Conservation (phyloP, 2,888 invertebrate genomes). For the Rhogogaster chlorosoma region DNA sequence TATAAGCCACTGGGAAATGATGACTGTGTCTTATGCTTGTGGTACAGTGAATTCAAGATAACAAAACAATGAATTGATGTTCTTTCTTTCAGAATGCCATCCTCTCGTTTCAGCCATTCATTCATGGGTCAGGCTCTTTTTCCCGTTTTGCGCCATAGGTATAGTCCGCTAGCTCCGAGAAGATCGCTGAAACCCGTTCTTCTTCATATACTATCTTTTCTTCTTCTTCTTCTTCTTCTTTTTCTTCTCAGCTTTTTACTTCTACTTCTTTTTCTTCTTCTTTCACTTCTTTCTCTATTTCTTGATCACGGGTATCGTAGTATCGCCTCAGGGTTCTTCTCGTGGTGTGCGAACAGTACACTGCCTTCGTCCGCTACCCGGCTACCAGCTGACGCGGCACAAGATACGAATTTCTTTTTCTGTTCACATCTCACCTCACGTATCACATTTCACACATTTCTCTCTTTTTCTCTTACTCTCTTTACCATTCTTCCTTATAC, state of each 20-base stretch:
- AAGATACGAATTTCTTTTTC: conserved; percentile 25
- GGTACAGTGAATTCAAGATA: conserved; percentile 14
- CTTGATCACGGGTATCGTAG: conserved; percentile 38
- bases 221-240: conserved; percentile 52
- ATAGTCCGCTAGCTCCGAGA: conserved; percentile 66
- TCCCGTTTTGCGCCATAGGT: conserved; percentile 78
- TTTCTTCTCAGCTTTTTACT: conserved; percentile 49
- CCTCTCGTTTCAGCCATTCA: conserved; percentile 77
- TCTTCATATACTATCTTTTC: conserved; percentile 35
- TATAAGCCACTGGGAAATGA: neutral
- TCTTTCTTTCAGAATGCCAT: conserved; percentile 77
- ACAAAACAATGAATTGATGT: conserved; percentile 74
- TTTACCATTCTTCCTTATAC: conserved; percentile 28
- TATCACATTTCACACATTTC: conserved; percentile 36
- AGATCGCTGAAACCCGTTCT: conserved; percentile 62
- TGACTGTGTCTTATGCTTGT: neutral
- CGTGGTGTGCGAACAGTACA: conserved; percentile 65
- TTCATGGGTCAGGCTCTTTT: conserved; percentile 78
- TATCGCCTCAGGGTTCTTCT: conserved; percentile 64
- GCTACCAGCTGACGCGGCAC: conserved; percentile 46
- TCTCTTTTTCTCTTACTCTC: conserved; percentile 28
- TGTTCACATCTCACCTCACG: conserved; percentile 25
- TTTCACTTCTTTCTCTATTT: conserved; percentile 38
- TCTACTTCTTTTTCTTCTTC: conserved; percentile 21
- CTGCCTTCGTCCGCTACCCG: conserved; percentile 44